A percentile compares a stretch with the other conserved stretches of the same genome.
Conservation (phyloP, 2,797 vertebrate genomes). For the Spinibarbus caldwelli region DNA sequence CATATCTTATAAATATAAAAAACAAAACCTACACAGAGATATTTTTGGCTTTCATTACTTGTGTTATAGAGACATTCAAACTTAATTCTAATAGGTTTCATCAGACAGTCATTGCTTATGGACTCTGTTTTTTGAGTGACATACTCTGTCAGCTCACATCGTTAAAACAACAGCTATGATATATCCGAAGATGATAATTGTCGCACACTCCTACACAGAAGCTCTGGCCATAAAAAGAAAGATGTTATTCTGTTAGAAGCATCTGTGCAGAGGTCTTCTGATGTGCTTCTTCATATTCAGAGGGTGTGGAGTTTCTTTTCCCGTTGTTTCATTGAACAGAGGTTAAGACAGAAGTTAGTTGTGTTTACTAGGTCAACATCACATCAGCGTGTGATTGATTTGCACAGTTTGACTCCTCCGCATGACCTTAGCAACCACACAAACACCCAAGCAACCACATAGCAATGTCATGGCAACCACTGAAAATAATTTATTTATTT, state of each 20-base stretch:
- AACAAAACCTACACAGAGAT: too few species aligned
- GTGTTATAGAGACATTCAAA: too few species aligned
- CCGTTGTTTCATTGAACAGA: constrained; percentile 61
- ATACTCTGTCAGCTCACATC: too few species aligned
- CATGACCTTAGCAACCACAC: neutral
- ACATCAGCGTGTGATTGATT: neutral
- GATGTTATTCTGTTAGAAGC: neutral
- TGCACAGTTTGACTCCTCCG: neutral
- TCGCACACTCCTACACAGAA: neutral
- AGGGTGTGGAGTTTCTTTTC: constrained; percentile 68
- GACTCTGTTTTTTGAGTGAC: too few species aligned
- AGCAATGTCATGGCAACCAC: neutral
- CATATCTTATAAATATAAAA: too few species aligned
- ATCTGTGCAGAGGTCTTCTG: neutral
- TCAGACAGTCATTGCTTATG: too few species aligned
- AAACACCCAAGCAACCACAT: neutral
- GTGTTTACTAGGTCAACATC: neutral
- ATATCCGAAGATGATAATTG: too few species aligned
- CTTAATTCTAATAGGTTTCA: too few species aligned
- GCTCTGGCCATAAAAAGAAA: neutral
- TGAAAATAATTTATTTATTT: neutral
- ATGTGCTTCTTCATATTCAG: constrained; percentile 50
- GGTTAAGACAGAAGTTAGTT: constrained; percentile 59
- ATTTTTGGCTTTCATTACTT: too few species aligned
- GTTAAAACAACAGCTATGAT: too few species aligned